These are phyloP conservation scores for Tenualosa thibaudeaui DNA, from an alignment of 2,797 vertebrate genomes.

Conservation along the genomic window DNA sequence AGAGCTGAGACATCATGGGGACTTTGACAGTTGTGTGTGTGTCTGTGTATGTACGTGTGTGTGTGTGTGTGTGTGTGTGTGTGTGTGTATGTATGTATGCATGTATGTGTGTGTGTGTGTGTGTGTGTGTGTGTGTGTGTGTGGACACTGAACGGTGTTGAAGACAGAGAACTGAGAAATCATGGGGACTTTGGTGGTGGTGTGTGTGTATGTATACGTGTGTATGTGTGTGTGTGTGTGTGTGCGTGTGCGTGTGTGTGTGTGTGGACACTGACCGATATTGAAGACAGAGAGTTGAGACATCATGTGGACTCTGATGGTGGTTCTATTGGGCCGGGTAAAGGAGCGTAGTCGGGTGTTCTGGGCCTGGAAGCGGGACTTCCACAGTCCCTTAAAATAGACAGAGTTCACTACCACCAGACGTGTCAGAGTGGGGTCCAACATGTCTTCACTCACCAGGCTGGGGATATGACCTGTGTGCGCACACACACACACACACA, in stretches of 20 bases:
- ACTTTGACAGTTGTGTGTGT: slow-evolving; percentile 73
- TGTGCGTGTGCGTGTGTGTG: background rate
- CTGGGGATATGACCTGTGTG: slow-evolving; percentile 85
- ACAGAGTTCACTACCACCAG: slow-evolving; percentile 87
- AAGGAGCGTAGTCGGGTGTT: slow-evolving; percentile 91
- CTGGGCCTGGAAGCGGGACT: slow-evolving; percentile 87
- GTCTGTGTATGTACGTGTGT: background rate
- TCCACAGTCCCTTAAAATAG: slow-evolving; percentile 96
- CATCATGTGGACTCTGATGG: slow-evolving; percentile 89
- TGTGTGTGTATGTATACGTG: background rate
- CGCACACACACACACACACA: background rate
- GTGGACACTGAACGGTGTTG: slow-evolving; percentile 79
- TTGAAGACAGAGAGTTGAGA: slow-evolving; percentile 88
- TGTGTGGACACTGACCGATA: slow-evolving; percentile 75
- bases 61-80: background rate
- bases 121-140: background rate
- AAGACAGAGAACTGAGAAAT: slow-evolving; percentile 89
- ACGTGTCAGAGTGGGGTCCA: slow-evolving; percentile 78
- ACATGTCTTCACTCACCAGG: slow-evolving; percentile 81
- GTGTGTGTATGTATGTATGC: background rate
- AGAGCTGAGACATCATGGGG: slow-evolving; percentile 90
- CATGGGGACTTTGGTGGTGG: slow-evolving; percentile 85
- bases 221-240: background rate
- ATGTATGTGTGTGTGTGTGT: background rate
- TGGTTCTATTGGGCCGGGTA: slow-evolving; percentile 76